Evolutionary conservation across 2,888 invertebrate species (phyloP), one percentile per base, ranked within the genome.

Genomic region (Globia sparganii): DNA sequence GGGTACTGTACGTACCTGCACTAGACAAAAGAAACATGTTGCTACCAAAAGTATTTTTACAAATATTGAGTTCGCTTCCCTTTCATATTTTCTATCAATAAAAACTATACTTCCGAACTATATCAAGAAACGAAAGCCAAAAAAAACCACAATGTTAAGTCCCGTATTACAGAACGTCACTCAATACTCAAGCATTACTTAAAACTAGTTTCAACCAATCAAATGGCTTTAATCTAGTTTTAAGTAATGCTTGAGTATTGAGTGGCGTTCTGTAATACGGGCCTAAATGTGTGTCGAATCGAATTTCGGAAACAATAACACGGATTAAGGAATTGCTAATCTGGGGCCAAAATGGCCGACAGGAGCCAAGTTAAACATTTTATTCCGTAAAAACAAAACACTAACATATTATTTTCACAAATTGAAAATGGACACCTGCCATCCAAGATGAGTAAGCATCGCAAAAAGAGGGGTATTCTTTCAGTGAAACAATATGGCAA

Each of bases 341-440:
- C 46, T 64, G 31, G 65, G 28, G 66, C 86, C 77, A 85, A 85
- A 72, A 74, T 73, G 65, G 73, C 18, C n/a, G 77, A n/a, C 66
- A n/a, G 62, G 37, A 75, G 83, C 85, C 85, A 87, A 83, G 65
- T 79, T 72, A 85, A 87, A 86, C 80, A 86, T 76, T 82, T 75
- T 66, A 25, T 76, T 76, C 73, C 34, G 53, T 62, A 31, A 64
- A 85, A 83, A 75, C 67, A 75, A 85, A 77, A 81, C 64, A 53
- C 61, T n/a, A 66, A 67, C 65, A 79, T 80, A 77, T 80, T 56
- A 21, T 40, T 81, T 86, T 62, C 77, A 72, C 61, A 75, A 66
- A 82, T 86, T 62, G 70, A 71, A 75, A 82, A 81, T 61, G 37
- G 61, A 69, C 65, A 78, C 70, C 53, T 75, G 73, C 53, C 58